phyloP scores from a whole-genome alignment of 2,797 vertebrate genomes.

The Tangara arthus region DNA sequence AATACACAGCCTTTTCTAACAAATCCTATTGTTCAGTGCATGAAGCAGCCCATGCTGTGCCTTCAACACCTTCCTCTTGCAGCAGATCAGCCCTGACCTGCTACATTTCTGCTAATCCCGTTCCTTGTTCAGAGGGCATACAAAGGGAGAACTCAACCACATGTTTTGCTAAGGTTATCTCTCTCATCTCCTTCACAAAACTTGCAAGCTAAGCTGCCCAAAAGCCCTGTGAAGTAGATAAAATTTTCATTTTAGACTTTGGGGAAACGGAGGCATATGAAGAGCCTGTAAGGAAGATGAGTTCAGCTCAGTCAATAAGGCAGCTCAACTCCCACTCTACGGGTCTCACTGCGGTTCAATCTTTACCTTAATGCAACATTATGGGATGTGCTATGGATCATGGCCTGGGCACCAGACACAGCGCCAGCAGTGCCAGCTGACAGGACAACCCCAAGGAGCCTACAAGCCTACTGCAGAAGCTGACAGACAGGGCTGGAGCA shows the following conservation, averaged over 20 bases:
- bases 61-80: background rate
- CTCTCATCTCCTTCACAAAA: background rate
- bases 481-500: background rate
- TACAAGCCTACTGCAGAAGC: background rate
- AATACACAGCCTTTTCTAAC: background rate
- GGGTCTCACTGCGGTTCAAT: background rate
- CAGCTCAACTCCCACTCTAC: background rate
- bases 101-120: background rate
- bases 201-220: background rate
- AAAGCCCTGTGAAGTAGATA: background rate
- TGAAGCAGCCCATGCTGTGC: fast-evolving
- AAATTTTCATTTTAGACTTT: background rate
- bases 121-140: background rate
- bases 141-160: background rate
- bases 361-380: background rate
- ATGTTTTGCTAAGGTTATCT: background rate
- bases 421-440: background rate
- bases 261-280: background rate
- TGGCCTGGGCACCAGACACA: background rate
- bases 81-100: background rate
- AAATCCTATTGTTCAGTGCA: background rate
- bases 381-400: fast-evolving
- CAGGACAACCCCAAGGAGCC: background rate
- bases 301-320: background rate
- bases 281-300: background rate